phyloP scores from a whole-genome alignment of 2,113 vertebrate genomes.

The Sakesphorus luctuosus region DNA sequence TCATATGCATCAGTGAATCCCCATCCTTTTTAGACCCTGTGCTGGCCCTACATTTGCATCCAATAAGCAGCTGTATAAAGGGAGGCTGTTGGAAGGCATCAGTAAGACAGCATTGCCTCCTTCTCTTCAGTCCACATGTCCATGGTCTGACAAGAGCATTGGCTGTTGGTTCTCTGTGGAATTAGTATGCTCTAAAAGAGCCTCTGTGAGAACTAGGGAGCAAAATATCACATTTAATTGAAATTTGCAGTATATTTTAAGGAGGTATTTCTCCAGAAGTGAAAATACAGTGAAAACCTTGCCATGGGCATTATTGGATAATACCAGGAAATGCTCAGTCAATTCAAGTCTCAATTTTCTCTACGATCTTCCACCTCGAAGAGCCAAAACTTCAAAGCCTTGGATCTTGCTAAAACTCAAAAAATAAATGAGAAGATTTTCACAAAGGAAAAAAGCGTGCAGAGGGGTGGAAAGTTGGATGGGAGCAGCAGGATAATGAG shows the following conservation, averaged over 20 bases:
- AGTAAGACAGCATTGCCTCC: background rate
- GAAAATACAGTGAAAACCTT: background rate
- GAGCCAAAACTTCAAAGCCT: background rate
- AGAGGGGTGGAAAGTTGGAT: background rate
- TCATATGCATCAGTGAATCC: background rate
- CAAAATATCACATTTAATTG: background rate
- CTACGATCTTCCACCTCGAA: background rate
- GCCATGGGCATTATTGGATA: background rate
- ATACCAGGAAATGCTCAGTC: background rate
- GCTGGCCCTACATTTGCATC: background rate
- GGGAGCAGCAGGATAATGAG: background rate
- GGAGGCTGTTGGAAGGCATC: background rate
- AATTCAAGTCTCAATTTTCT: background rate
- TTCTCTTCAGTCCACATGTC: background rate
- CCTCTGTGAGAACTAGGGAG: background rate
- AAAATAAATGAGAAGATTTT: slow-evolving; percentile 18
- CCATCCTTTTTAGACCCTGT: background rate
- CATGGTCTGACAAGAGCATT: background rate
- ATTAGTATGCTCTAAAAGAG: background rate
- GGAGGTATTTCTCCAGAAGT: background rate
- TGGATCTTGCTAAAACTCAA: background rate
- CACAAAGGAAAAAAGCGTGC: background rate
- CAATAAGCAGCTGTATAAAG: background rate
- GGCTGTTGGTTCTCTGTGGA: background rate
- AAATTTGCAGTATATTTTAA: background rate